Evolutionary conservation across 1,140 invertebrate species (phyloP), one percentile per base, ranked within the genome.

Genomic region (Pteromalus puparum): DNA sequence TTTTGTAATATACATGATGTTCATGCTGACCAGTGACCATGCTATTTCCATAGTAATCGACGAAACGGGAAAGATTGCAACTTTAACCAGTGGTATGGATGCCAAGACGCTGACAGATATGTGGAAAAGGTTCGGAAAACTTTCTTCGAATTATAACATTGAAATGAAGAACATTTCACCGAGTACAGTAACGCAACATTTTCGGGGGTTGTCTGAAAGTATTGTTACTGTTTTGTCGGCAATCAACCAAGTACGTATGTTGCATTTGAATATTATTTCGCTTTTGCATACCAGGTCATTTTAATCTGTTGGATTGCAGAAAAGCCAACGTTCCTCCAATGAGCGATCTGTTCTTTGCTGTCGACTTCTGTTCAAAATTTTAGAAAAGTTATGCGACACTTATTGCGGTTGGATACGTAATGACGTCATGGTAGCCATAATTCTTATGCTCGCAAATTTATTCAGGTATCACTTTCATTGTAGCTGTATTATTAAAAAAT

Each of bases 41-140:
- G 1, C 0, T 42, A 46, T 81, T 73, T 75, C 30, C 30, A 61
- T 81, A 92, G 92, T 90, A 13, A 78, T 92, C 13, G 86, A 90
- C 76, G 81, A 87, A 38, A 88, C 90, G 1, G 90, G 90, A 21
- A 87, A 72, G 65, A 86, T 91, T 7, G 89, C 89, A 34, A 86
- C 83, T 1, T 78, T 90, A 15, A 53, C 87, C 15, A 87, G 88
- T 68, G 89, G 90, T 38, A 83, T 91, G 78, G 91, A 92, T 28
- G 46, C 88, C 3, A 92, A 90, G 81, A 90, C 90, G 9, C 88
- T 90, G 12, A 87, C 90, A 12, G 90, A 90, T 70, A 86, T 89
- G 24, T 90, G 90, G 84, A 92, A 90, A 86, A 75, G 82, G 18
- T 93, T 93, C 68, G 89, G 86, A 5, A 92, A 91, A 87, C 74